These are phyloP conservation scores for Quiscalus mexicanus DNA, from an alignment of 2,113 vertebrate genomes.

Conservation along the genomic window DNA sequence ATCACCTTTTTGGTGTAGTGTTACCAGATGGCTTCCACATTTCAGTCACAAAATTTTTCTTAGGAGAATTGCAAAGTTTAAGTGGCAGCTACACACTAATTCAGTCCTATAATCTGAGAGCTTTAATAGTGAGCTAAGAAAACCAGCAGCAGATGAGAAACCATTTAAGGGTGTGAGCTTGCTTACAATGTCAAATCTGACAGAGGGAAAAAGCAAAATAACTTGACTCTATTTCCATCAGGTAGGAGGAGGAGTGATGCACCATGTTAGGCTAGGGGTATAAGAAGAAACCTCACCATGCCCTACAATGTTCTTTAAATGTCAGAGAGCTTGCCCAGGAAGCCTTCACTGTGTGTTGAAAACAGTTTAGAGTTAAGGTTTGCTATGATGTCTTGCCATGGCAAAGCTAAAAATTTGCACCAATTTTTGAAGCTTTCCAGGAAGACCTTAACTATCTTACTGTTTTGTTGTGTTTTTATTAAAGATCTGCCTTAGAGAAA, in stretches of 20 bases:
- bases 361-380: background rate
- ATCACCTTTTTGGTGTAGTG: background rate
- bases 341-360: background rate
- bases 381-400: rapidly evolving
- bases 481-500: background rate
- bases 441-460: background rate
- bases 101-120: background rate
- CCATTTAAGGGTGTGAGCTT: background rate
- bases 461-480: background rate
- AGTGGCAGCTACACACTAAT: background rate
- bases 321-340: background rate
- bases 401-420: background rate
- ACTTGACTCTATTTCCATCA: background rate
- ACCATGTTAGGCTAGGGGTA: background rate
- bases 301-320: background rate
- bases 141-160: background rate
- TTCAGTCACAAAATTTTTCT: background rate
- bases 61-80: background rate
- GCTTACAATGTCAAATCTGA: background rate
- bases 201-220: background rate
- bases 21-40: background rate
- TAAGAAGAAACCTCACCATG: background rate
- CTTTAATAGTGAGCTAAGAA: background rate
- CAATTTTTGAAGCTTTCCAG: background rate
- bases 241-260: background rate